Evolutionary conservation across 2,113 vertebrate species (phyloP).

Genomic region (Percina caprodes): DNA sequence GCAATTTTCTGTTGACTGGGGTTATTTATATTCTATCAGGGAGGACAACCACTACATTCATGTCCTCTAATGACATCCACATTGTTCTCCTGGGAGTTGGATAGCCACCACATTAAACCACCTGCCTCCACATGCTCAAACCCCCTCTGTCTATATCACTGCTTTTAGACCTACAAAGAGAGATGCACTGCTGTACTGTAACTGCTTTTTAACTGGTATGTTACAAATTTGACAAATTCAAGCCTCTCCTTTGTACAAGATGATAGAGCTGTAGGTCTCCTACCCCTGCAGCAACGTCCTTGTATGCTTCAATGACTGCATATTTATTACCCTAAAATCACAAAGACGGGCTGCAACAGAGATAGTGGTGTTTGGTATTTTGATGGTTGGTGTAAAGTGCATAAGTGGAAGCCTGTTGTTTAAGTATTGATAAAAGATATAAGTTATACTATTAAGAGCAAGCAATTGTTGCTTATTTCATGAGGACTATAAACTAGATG

Average conservation of each 20-base stretch:
- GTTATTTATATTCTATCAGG: conserved; percentile 60
- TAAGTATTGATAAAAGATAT: not conserved
- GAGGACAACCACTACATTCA: conserved; percentile 33
- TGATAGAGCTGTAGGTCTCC: conserved; percentile 20
- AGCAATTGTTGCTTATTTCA: not conserved
- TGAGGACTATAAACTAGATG: not conserved
- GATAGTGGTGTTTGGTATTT: not conserved
- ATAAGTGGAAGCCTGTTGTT: not conserved
- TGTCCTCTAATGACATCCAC: conserved; percentile 64
- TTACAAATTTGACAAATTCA: not conserved
- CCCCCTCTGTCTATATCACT: not conserved
- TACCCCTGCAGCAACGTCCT: conserved; percentile 27
- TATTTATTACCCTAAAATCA: conserved; percentile 36
- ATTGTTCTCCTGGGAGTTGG: conserved; percentile 47
- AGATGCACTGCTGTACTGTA: not conserved
- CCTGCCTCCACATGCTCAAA: not conserved
- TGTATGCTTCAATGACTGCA: conserved; percentile 11
- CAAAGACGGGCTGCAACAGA: conserved; percentile 22
- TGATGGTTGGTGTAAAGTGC: not conserved
- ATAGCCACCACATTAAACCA: conserved; percentile 28
- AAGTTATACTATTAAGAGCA: not conserved
- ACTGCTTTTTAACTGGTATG: conserved; percentile 7
- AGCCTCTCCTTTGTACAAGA: conserved; percentile 12
- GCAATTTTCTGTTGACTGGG: conserved; percentile 45
- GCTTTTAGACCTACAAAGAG: conserved; percentile 2